Evolutionary conservation across 2,888 invertebrate species (phyloP).

Genomic region (Scrobipalpa costella): DNA sequence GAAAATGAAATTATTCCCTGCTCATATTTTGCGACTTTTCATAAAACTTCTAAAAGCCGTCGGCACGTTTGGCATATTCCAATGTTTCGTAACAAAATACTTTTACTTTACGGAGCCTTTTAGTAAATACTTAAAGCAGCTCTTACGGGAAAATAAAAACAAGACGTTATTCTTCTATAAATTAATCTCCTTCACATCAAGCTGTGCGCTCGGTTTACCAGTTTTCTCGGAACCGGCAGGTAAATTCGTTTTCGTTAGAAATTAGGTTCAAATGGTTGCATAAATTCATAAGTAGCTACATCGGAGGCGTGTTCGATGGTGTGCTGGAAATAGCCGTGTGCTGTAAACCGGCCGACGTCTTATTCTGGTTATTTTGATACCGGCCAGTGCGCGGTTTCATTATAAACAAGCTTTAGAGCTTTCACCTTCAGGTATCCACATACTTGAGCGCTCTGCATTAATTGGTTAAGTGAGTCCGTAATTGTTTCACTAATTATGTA

Average conservation of each 20-base stretch:
- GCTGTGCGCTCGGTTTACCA: not conserved
- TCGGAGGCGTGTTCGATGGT: slow-evolving; percentile 61
- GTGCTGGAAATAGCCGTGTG: slow-evolving; percentile 65
- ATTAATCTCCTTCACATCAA: not conserved
- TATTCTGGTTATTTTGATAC: slow-evolving; percentile 59
- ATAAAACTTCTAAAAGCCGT: not conserved
- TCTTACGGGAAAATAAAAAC: not conserved
- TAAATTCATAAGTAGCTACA: slow-evolving; percentile 61
- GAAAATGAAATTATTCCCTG: not conserved
- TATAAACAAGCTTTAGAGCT: slow-evolving; percentile 59
- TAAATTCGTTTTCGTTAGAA: slow-evolving; percentile 38
- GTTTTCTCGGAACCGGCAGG: slow-evolving; percentile 7
- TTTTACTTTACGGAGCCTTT: slow-evolving; percentile 1
- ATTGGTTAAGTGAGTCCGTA: slow-evolving; percentile 40
- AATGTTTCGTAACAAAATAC: not conserved
- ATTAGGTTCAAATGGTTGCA: slow-evolving; percentile 57
- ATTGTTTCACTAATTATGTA: slow-evolving; percentile 1
- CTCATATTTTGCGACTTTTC: not conserved
- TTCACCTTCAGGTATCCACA: slow-evolving; percentile 49
- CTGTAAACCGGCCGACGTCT: slow-evolving; percentile 66
- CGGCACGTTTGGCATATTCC: slow-evolving; percentile 1
- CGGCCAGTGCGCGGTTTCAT: slow-evolving; percentile 51
- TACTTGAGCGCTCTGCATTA: slow-evolving; percentile 46
- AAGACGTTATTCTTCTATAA: slow-evolving; percentile 3
- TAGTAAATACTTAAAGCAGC: slow-evolving; percentile 11